Evolutionary conservation across 2,797 vertebrate species (phyloP).

Genomic region (Paratrypauchen microcephalus): DNA sequence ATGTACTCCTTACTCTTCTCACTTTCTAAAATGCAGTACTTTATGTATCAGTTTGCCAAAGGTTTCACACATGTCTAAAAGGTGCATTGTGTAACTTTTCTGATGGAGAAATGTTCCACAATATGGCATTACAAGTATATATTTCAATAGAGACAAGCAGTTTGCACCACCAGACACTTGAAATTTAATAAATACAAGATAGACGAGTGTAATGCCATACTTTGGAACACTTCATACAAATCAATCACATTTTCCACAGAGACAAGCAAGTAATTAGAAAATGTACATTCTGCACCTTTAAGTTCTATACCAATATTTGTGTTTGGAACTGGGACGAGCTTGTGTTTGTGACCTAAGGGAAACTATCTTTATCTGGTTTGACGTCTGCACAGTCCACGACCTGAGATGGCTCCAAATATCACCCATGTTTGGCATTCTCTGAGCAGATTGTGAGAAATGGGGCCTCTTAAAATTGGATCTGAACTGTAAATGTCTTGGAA

Average conservation of each 20-base stretch:
- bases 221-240: too few relatives aligned
- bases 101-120: too few relatives aligned
- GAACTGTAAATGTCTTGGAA: conserved; percentile 50
- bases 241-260: too few relatives aligned
- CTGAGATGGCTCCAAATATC: conserved; percentile 44
- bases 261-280: too few relatives aligned
- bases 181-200: too few relatives aligned
- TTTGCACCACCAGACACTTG: too few relatives aligned
- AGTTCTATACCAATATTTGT: too few relatives aligned
- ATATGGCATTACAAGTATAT: too few relatives aligned
- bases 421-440: conserved; percentile 43
- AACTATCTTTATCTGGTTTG: conserved; percentile 20
- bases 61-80: neutral
- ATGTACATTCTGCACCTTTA: too few relatives aligned
- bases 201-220: too few relatives aligned
- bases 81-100: too few relatives aligned
- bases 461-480: conserved; percentile 44
- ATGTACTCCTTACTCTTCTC: neutral
- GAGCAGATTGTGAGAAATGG: conserved; percentile 17
- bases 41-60: neutral
- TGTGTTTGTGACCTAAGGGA: conserved; percentile 1
- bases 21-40: neutral
- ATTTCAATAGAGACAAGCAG: too few relatives aligned
- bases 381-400: conserved; percentile 37
- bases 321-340: neutral